These are phyloP conservation scores for Gavia stellata DNA, from an alignment of 2,113 vertebrate species.

Conservation along the genomic window DNA sequence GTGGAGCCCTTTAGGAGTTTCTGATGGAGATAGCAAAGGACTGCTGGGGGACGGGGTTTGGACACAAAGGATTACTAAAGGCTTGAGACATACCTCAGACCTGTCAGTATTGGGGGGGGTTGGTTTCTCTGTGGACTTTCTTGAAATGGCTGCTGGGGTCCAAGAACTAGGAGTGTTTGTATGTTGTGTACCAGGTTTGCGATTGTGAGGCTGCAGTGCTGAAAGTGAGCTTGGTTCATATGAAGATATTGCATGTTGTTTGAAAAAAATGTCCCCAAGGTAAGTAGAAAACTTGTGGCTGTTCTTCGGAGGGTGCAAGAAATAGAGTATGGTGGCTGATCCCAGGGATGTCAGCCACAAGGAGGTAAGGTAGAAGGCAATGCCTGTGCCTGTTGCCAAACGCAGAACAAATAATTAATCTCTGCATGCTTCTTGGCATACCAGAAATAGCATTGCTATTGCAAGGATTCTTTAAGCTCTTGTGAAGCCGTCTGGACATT, in stretches of 20 bases:
- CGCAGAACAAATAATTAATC: neutral
- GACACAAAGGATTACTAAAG: neutral
- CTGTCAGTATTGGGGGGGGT: rapidly evolving
- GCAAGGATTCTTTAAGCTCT: neutral
- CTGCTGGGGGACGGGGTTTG: neutral
- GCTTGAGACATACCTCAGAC: neutral
- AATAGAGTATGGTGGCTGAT: neutral
- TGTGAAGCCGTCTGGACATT: neutral
- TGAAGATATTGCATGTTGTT: neutral
- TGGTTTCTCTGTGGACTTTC: neutral
- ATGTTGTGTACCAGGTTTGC: neutral
- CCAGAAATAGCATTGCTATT: neutral
- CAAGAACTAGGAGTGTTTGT: neutral
- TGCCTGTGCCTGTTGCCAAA: neutral
- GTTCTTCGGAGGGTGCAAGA: neutral
- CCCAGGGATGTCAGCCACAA: neutral
- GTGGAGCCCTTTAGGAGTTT: neutral
- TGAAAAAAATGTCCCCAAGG: neutral
- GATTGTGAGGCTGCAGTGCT: neutral
- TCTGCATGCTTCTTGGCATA: neutral
- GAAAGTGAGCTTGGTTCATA: neutral
- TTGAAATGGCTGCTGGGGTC: neutral
- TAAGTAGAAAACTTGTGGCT: neutral
- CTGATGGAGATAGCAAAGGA: neutral
- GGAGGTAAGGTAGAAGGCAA: neutral